Base-by-base conservation (phyloP, 2,797 vertebrate genomes). In the Hozukius guyotensis region DNA sequence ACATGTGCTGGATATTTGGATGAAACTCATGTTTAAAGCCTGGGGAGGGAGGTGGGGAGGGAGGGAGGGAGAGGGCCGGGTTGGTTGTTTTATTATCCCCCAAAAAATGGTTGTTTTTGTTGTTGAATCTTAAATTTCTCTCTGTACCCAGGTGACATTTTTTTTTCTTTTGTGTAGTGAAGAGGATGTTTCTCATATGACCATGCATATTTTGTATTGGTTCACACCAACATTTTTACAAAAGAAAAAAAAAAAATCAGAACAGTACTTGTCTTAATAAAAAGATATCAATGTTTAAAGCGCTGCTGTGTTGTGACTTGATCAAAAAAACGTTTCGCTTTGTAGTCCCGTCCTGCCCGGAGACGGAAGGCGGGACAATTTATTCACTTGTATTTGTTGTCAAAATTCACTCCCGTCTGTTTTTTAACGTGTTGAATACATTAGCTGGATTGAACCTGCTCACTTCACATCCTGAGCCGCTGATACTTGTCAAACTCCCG, bases 191-290 rank as follows among this genome's bases (percentile, higher is more conserved):
- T 96, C 97, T 97, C 96, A 96, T 97, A 96, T 96, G 96, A 94
- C 96, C 97, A 97, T 97, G 93, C 96, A 95, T 97, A 97, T 97
- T 99, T 99, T 99, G 98, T 99, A 99, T 99, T 95, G 97, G 97
- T 97, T 97, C 96, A 98, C 96, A 97, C 96, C 96, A 97, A 96
- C 97, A 98, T 99, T 99, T 99, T 99, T 99, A 98, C 97, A 98
- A 97, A 98, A 97, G 94, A 80, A 87, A 90, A 89, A 91, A 69
- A 91, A 97, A 97, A 97, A 96, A 97, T 96, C 96, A 76, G 96
- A 98, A 97, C 97, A 97, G 96, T 99, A 97, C 97, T 98, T 98
- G 98, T 99, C 98, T 99, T 99, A 98, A 99, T 99, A 98, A 99
- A 98, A 98, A 97, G 96, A 96, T 96, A 95, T 99, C 97, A 98